Conservation (phyloP, 2,113 vertebrate species). For the Cairina moschata region DNA sequence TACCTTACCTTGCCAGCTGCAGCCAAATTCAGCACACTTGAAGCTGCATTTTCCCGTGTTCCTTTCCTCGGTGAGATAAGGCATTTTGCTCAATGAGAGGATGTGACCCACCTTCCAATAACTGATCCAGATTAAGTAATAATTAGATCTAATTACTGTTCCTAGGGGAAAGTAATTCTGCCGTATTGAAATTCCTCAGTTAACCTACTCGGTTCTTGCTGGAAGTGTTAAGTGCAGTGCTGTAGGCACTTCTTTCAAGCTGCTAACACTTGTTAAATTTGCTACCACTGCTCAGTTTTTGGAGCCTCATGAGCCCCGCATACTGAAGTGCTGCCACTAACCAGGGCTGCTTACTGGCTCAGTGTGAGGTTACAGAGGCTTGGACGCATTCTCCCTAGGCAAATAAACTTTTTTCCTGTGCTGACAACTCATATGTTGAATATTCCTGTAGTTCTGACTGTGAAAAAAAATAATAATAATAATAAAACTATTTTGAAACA, state of each 20-base stretch:
- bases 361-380: not conserved
- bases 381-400: not conserved
- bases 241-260: conserved; percentile 14
- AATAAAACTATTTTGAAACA: not conserved
- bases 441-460: not conserved
- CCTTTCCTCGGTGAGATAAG: not conserved
- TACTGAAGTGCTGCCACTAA: not conserved
- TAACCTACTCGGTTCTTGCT: conserved; percentile 39
- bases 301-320: fast-evolving
- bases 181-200: conserved; percentile 46
- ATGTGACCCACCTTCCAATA: conserved; percentile 23
- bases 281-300: not conserved
- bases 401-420: not conserved
- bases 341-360: fast-evolving
- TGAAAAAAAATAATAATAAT: too few species aligned
- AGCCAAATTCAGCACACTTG: not conserved
- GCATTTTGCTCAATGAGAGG: conserved; percentile 15
- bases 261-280: not conserved
- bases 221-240: not conserved
- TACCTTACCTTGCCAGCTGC: not conserved
- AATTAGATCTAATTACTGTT: conserved; percentile 63
- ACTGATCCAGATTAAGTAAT: conserved; percentile 58
- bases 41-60: not conserved
- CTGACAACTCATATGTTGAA: not conserved
- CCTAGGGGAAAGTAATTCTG: conserved; percentile 40